A percentile compares a stretch with the other conserved stretches of the same genome.
Conservation (phyloP, 2,797 vertebrate species). For the Melanotaenia maccullochi region DNA sequence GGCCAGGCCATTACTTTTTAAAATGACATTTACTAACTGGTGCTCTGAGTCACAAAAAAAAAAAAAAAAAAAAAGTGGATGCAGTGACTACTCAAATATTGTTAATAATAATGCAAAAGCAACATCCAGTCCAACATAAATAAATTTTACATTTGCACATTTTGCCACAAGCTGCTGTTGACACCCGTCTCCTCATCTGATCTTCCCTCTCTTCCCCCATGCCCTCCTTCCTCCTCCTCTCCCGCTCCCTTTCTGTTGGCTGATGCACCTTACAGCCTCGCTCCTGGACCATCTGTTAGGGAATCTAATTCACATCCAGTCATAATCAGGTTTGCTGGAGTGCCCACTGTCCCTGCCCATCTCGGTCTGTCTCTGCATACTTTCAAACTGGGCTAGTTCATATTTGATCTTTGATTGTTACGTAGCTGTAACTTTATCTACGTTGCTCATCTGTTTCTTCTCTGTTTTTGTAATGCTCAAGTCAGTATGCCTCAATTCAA, state of each 20-base stretch:
- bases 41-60: background rate
- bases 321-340: constrained; percentile 98
- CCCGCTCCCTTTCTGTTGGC: constrained; percentile 75
- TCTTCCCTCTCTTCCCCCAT: constrained; percentile 39
- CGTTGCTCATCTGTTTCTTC: background rate
- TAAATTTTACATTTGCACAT: constrained; percentile 10
- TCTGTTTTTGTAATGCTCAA: background rate
- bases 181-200: constrained; percentile 53
- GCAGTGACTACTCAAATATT: background rate
- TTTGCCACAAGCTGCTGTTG: constrained; percentile 83
- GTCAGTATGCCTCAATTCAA: background rate
- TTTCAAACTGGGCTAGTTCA: constrained; percentile 39
- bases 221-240: constrained; percentile 8
- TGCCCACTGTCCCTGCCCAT: constrained; percentile 85
- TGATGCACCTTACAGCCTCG: constrained; percentile 94
- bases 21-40: background rate
- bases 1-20: constrained; percentile 1
- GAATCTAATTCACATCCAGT: constrained; percentile 98
- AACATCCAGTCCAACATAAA: background rate
- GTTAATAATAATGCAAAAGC: constrained; percentile 1
- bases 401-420: constrained; percentile 27
- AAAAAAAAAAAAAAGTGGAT: background rate
- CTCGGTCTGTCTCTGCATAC: constrained; percentile 39
- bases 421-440: background rate
- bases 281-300: constrained; percentile 97